Base-by-base conservation (phyloP, 2,113 vertebrate species). In the Saccopteryx leptura region DNA sequence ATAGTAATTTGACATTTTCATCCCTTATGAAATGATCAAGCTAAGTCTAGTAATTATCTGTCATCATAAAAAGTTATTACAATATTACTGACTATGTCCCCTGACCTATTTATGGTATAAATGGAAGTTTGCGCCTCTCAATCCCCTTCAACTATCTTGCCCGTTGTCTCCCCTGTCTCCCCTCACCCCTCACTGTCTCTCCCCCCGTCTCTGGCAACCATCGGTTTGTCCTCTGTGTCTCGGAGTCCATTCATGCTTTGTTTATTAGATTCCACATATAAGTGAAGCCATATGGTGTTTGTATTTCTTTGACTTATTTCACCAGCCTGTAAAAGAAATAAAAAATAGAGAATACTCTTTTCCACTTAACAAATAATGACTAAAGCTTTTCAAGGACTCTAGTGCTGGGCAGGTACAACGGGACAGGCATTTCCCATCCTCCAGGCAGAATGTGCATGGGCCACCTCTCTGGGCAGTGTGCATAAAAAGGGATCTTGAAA, bases 361-460 rank as follows among this genome's bases (percentile, higher is more conserved):
- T 71, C 54, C 68, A 72, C 21, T 13, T 19, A 76, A 28, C 33
- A 71, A 33, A 26, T 7, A 65, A 68, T 48, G 15, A 23, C 74
- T 28, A 17, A 9, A 52, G 80, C 33, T 17, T 74, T 3, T 10
- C 5, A 15, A 17, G 1, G 19, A 50, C 0, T 2, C 0, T 48
- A 24, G 48, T 0, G 1, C 0, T 11, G 46, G 65, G 28, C 19
- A 56, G 79, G 66, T 3, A 6, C 1, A 0, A 23, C 0, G 39
- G 39, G 33, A 3, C 24, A 33, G 74, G 63, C 10, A 1, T 21
- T 3, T 9, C 26, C 0, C 2, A 12, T 0, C 0, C 9, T 2
- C 23, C 2, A 48, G 56, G 33, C 1, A 0, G 10, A 2, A 24
- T 0, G 6, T 0, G 9, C 0, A 0, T 7, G 9, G 0, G 3